phyloP scores from a whole-genome alignment of 2,888 invertebrate genomes.

The Dryocosmus kuriphilus region DNA sequence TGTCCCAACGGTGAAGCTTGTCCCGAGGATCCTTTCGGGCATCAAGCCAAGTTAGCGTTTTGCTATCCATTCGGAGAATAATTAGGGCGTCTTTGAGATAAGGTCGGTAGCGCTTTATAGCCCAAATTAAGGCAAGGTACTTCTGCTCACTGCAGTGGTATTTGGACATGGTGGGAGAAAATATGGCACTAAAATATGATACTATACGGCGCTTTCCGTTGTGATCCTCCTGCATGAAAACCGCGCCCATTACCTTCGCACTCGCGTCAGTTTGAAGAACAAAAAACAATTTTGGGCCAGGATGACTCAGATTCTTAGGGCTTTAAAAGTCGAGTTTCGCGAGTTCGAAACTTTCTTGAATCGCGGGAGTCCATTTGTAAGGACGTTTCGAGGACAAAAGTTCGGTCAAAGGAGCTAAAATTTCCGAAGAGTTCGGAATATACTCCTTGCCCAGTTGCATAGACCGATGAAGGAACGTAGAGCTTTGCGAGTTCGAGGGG shows the following conservation, averaged over 20 bases:
- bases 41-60: no score
- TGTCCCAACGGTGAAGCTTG: no score
- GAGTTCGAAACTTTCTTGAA: neutral
- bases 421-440: neutral
- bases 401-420: conserved; percentile 40
- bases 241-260: conserved; percentile 37
- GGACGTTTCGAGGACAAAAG: neutral
- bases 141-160: no score
- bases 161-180: no score
- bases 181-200: no score
- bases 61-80: no score
- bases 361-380: conserved; percentile 29
- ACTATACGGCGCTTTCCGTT: no score
- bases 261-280: conserved; percentile 43
- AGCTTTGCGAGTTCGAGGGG: neutral
- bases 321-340: conserved; percentile 13
- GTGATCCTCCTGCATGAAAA: conserved; percentile 15
- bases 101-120: no score
- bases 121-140: no score
- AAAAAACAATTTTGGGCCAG: conserved; percentile 14
- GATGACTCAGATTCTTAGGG: neutral
- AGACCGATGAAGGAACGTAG: neutral
- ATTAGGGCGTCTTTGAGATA: no score
- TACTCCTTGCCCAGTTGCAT: neutral
- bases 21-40: no score